phyloP scores from a whole-genome alignment of 2,888 invertebrate genomes.

The Amblyjoppa proteus region DNA sequence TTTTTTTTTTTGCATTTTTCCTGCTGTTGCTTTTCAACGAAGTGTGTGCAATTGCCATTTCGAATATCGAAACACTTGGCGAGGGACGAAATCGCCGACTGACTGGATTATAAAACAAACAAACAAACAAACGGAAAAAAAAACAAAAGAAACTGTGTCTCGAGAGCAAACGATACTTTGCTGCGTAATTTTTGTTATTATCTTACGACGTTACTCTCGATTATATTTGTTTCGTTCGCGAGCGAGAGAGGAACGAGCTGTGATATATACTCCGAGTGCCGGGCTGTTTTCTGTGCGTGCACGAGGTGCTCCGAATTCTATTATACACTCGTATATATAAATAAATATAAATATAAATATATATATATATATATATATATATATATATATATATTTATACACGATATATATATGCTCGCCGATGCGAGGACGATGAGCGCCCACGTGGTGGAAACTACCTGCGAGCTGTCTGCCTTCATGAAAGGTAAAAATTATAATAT shows the following conservation, averaged over 20 bases:
- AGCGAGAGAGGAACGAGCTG: constrained; percentile 27
- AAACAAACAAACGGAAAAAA: neutral
- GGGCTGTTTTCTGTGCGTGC: constrained; percentile 33
- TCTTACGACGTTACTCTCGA: neutral
- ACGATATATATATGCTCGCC: constrained; percentile 50
- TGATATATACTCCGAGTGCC: constrained; percentile 45
- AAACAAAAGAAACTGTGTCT: constrained; percentile 49
- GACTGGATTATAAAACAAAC: constrained; percentile 63
- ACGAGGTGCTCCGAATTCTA: constrained; percentile 34
- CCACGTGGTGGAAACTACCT: constrained; percentile 80
- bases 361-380: constrained; percentile 3
- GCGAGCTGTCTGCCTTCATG: constrained; percentile 79
- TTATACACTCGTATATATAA: neutral
- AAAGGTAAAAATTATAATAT: constrained; percentile 77
- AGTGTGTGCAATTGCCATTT: constrained; percentile 15
- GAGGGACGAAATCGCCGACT: constrained; percentile 39
- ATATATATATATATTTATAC: constrained; percentile 3
- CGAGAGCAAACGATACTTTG: constrained; percentile 11
- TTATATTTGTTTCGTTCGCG: constrained; percentile 1
- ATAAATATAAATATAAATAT: no score
- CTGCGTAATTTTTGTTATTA: constrained; percentile 19
- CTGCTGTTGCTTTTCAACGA: neutral
- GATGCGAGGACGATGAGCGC: constrained; percentile 76
- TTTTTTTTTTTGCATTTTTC: neutral
- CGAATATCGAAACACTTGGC: neutral